These are phyloP conservation scores for Natator depressus DNA, from an alignment of 2,113 vertebrate genomes.

Conservation along the genomic window DNA sequence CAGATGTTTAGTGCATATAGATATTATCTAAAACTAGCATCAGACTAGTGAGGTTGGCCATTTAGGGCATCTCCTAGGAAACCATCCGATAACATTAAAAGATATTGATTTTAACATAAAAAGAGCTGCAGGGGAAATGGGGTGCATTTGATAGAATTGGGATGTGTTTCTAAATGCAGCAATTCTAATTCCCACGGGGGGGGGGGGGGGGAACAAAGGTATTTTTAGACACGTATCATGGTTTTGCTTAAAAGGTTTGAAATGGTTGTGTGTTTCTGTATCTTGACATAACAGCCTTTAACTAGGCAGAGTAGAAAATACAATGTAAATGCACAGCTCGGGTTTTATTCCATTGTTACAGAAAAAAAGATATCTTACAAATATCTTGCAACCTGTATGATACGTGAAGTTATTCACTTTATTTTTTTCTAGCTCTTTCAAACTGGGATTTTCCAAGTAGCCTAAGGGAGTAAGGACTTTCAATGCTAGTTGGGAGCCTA, in stretches of 20 bases:
- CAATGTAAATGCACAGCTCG: neutral
- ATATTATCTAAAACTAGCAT: constrained; percentile 76
- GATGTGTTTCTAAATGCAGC: constrained; percentile 58
- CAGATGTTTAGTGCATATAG: constrained; percentile 78
- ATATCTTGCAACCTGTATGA: neutral
- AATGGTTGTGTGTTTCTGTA: neutral
- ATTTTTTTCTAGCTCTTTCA: constrained; percentile 6
- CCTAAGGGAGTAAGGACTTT: constrained; percentile 1
- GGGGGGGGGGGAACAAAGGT: neutral
- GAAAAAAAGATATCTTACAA: neutral
- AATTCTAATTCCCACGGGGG: constrained; percentile 56
- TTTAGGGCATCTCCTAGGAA: constrained; percentile 85
- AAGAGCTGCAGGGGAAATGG: constrained; percentile 73
- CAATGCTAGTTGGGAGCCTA: constrained; percentile 22
- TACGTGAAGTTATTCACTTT: neutral
- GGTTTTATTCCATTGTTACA: neutral
- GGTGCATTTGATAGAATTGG: constrained; percentile 64
- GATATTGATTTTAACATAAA: constrained; percentile 80
- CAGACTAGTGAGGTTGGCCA: constrained; percentile 71
- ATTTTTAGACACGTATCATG: neutral
- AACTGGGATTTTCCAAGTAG: constrained; percentile 27
- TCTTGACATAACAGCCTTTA: constrained; percentile 21
- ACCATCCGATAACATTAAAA: constrained; percentile 81
- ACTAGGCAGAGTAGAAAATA: constrained; percentile 14
- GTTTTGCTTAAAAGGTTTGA: constrained; percentile 28